A percentile compares a stretch with the other conserved stretches of the same genome.
Evolutionary conservation across 2,797 vertebrate species (phyloP).

Genomic region (Kryptolebias ocellatus): DNA sequence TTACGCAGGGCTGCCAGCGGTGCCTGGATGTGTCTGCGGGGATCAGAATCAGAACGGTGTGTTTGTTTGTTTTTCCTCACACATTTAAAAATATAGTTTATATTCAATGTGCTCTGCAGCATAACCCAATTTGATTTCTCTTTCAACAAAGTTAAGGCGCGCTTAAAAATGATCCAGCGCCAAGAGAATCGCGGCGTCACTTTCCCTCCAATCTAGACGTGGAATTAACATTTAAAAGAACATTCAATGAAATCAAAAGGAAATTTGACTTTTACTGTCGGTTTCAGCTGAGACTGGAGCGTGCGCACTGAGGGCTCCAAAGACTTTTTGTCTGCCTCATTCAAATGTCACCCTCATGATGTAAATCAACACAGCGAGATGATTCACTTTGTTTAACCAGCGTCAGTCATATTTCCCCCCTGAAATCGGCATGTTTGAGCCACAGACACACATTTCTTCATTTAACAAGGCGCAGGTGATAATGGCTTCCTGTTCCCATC

Average conservation of each 20-base stretch:
- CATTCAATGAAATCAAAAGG: not conserved
- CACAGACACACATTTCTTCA: constrained; percentile 1
- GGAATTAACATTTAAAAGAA: not conserved
- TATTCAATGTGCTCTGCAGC: not conserved
- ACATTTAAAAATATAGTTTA: no score
- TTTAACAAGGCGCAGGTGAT: not conserved
- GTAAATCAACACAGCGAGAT: constrained; percentile 7
- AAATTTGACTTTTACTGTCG: not conserved
- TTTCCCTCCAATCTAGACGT: no score
- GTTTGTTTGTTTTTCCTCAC: no score
- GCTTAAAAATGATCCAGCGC: no score
- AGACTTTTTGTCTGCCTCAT: not conserved
- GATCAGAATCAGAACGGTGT: not conserved
- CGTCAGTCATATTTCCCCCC: constrained; percentile 7
- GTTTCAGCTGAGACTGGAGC: not conserved
- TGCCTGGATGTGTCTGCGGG: not conserved
- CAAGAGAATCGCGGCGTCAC: no score
- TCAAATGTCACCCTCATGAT: constrained; percentile 5
- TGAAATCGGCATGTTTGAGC: constrained; percentile 35
- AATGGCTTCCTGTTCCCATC: not conserved
- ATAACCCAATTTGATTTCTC: not conserved
- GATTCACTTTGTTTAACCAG: constrained; percentile 6
- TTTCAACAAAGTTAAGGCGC: not conserved
- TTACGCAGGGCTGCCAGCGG: constrained; percentile 9
- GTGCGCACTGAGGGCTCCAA: not conserved